Percentiles rank a stretch among this genome's conserved stretches.
phyloP scores from a whole-genome alignment of 2,113 vertebrate species.

The Oxygymnocypris stewartii region DNA sequence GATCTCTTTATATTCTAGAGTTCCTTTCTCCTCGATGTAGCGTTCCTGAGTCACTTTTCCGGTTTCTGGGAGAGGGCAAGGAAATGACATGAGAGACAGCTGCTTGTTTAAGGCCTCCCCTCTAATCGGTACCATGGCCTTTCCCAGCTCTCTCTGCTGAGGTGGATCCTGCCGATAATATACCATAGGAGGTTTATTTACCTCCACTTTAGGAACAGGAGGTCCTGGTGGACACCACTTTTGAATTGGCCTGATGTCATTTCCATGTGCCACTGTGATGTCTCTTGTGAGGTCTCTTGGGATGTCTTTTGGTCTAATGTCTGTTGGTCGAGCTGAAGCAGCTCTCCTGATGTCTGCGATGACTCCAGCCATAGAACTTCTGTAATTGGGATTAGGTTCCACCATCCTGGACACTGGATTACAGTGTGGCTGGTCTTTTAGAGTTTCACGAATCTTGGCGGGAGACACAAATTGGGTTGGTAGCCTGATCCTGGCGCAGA shows the following conservation, averaged over 20 bases:
- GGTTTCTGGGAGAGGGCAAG: constrained; percentile 37
- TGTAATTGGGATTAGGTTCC: constrained; percentile 48
- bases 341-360: constrained; percentile 64
- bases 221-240: neutral
- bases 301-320: neutral
- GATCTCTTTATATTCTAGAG: constrained; percentile 68
- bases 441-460: constrained; percentile 66
- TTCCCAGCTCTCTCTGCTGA: constrained; percentile 9
- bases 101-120: neutral
- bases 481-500: constrained; percentile 68
- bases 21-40: constrained; percentile 57
- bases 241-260: neutral
- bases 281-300: neutral
- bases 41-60: constrained; percentile 46
- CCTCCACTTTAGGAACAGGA: constrained; percentile 1
- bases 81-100: constrained; percentile 31
- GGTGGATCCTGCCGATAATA: neutral
- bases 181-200: neutral
- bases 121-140: neutral
- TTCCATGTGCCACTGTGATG: neutral
- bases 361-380: constrained; percentile 62
- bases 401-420: constrained; percentile 68
- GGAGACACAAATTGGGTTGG: constrained; percentile 63
- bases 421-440: constrained; percentile 64
- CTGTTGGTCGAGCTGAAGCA: neutral